phyloP scores from a whole-genome alignment of 2,888 invertebrate genomes.

The Steinernema hermaphroditum region DNA sequence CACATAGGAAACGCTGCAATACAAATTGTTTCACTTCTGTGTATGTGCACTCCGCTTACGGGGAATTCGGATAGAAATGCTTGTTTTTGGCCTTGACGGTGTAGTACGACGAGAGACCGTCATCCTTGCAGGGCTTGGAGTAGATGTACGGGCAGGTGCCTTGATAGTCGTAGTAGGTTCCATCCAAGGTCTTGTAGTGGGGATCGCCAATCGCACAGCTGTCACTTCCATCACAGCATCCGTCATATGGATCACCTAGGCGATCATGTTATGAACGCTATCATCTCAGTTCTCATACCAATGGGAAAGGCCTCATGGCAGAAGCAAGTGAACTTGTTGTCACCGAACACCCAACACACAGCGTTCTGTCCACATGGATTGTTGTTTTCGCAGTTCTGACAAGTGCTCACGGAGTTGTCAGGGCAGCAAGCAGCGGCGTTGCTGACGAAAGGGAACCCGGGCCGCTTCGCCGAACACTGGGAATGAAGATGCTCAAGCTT shows the following conservation, averaged over 20 bases:
- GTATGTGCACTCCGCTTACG: neutral
- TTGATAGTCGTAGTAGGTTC: slow-evolving; percentile 57
- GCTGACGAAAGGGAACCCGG: neutral
- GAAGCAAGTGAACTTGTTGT: neutral
- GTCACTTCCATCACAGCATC: neutral
- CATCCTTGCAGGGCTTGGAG: slow-evolving; percentile 31
- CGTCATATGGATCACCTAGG: neutral
- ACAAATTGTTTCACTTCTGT: too few species aligned
- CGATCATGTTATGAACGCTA: too few species aligned
- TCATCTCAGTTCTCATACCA: too few species aligned
- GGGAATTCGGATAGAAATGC: neutral
- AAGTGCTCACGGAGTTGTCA: neutral
- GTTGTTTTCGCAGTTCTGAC: neutral
- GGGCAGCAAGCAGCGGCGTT: neutral
- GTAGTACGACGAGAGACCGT: neutral
- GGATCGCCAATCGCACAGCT: slow-evolving; percentile 59
- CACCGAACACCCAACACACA: neutral
- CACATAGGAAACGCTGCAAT: neutral
- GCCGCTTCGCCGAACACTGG: neutral
- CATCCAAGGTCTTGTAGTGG: slow-evolving; percentile 66
- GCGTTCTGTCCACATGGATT: neutral
- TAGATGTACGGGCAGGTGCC: slow-evolving; percentile 35
- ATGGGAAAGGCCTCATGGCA: neutral
- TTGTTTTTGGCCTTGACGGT: slow-evolving; percentile 1
- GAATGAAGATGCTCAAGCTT: neutral